A percentile compares a stretch with the other conserved stretches of the same genome.
Conservation (phyloP, 2,888 invertebrate species). For the Chaitophorus viminalis region DNA sequence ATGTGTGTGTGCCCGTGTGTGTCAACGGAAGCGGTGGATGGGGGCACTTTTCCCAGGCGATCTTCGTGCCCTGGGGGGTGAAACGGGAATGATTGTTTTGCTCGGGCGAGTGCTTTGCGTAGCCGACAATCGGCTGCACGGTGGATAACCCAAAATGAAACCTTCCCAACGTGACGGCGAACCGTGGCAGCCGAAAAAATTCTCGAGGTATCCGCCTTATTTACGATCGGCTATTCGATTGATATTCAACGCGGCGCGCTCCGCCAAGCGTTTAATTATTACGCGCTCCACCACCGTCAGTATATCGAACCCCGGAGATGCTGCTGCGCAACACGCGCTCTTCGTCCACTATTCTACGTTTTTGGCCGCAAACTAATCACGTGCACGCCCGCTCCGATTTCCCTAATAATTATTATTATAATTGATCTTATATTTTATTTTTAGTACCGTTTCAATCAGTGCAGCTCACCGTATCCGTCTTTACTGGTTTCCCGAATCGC, state of each 20-base stretch:
- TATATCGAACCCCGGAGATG: neutral
- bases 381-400: neutral
- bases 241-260: constrained; percentile 38
- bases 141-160: neutral
- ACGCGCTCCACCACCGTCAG: neutral
- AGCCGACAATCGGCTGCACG: neutral
- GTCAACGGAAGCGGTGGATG: neutral
- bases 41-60: neutral
- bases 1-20: neutral
- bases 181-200: neutral
- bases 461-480: neutral
- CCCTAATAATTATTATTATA: neutral
- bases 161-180: neutral
- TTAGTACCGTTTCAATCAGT: neutral
- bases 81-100: neutral
- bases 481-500: too few relatives aligned
- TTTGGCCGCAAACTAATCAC: neutral
- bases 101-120: neutral
- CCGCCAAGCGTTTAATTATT: constrained; percentile 40
- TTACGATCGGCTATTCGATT: constrained; percentile 45
- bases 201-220: constrained; percentile 12
- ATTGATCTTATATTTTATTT: neutral
- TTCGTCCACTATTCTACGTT: neutral
- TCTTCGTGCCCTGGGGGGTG: neutral
- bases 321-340: neutral